Evolutionary conservation across 2,113 vertebrate species (phyloP).

Genomic region (Lycocorax pyrrhopterus): DNA sequence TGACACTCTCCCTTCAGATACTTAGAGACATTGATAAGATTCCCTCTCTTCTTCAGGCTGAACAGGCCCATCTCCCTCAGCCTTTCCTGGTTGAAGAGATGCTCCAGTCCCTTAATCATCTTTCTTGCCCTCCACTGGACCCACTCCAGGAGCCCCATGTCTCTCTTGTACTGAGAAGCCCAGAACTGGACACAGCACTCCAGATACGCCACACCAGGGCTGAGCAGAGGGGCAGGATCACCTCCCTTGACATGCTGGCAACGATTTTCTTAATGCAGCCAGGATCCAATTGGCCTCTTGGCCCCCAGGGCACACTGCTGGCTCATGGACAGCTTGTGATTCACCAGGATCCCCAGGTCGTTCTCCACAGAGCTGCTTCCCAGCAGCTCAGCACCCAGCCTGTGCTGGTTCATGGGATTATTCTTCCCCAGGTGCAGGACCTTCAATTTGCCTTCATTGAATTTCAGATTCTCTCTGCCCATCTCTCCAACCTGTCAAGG

Average conservation of each 20-base stretch:
- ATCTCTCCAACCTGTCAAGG: not conserved
- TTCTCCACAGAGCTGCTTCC: not conserved
- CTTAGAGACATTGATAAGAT: not conserved
- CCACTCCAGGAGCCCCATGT: not conserved
- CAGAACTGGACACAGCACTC: not conserved
- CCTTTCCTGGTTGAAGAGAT: not conserved
- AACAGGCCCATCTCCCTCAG: not conserved
- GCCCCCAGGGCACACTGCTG: not conserved
- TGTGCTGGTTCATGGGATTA: not conserved
- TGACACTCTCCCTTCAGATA: not conserved
- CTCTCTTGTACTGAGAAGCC: not conserved
- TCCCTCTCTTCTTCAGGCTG: not conserved
- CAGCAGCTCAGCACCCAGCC: not conserved
- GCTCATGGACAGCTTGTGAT: not conserved
- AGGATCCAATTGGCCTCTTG: not conserved
- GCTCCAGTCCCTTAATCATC: not conserved
- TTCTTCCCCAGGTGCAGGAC: not conserved
- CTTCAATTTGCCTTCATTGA: not conserved
- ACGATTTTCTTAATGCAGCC: not conserved
- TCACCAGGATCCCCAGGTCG: not conserved
- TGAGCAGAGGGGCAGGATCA: not conserved
- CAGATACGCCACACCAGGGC: too few species aligned
- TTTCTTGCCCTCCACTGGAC: not conserved
- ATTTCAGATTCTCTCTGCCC: not conserved
- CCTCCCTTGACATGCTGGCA: accelerated